These are phyloP conservation scores for Hermodice carunculata DNA, from an alignment of 2,888 invertebrate genomes.

Conservation along the genomic window DNA sequence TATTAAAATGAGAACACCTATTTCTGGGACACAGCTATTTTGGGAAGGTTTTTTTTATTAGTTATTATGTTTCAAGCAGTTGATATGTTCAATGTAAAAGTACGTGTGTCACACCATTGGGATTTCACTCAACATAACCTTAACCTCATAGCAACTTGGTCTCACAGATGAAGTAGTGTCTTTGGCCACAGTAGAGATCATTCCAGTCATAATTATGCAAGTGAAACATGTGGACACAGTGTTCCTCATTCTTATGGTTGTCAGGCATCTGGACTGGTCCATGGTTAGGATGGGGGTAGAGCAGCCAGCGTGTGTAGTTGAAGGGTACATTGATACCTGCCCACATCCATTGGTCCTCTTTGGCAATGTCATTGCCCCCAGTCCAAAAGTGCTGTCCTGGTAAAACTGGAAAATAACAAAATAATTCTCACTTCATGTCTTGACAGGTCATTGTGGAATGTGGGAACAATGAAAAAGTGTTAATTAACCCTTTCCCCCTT, in stretches of 20 bases:
- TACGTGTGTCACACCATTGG: too few species aligned
- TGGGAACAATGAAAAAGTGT: too few species aligned
- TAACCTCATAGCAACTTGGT: slow-evolving; percentile 8
- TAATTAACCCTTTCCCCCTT: too few species aligned
- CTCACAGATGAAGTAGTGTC: slow-evolving; percentile 17
- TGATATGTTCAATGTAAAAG: too few species aligned
- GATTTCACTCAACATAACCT: too few species aligned
- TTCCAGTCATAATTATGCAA: slow-evolving; percentile 19
- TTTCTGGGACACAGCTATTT: too few species aligned
- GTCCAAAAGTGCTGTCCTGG: slow-evolving; percentile 18
- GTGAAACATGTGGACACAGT: slow-evolving; percentile 18
- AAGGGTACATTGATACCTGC: slow-evolving; percentile 12
- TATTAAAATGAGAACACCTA: too few species aligned
- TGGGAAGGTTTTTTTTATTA: too few species aligned
- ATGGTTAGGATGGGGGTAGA: background rate
- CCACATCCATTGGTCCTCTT: slow-evolving; percentile 16
- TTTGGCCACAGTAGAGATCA: slow-evolving; percentile 6
- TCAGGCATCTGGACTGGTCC: slow-evolving; percentile 16
- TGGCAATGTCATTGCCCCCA: slow-evolving; percentile 15
- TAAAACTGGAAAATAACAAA: slow-evolving; percentile 8
- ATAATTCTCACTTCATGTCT: too few species aligned
- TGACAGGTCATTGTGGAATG: too few species aligned
- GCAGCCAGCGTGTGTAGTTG: slow-evolving; percentile 14
- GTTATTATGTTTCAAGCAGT: too few species aligned
- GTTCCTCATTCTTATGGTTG: slow-evolving; percentile 9